Base-by-base conservation (phyloP, 2,888 invertebrate species). In the Ormyrus thymus region DNA sequence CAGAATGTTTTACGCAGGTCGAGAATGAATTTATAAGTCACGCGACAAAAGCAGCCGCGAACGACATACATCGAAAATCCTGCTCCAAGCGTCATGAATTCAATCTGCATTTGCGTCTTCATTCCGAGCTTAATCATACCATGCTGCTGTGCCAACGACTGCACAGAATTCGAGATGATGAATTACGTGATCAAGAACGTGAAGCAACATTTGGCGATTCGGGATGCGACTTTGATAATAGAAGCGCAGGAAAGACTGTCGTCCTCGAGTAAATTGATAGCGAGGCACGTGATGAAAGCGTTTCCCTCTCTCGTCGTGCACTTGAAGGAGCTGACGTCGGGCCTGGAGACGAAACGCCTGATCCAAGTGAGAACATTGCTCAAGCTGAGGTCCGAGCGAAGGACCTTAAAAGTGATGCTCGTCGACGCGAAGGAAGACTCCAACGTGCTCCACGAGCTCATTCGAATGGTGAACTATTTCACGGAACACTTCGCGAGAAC, bases 351-450 rank as follows among this genome's bases (percentile, higher is more conserved):
- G 7, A 4, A 46, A 9, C 55, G 29, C 2, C n/a, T 68, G 46
- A 13, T 13, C 8, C 45, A 46, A 10, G 5, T 56, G 56, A 45
- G 46, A 8, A 45, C 29, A 43, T 13, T 56, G 8, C 56, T 70
- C 6, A 6, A 8, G 48, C 11, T 15, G 0, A 46, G 75, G 7
- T 61, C 75, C 10, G 59, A 68, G 6, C 50, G 61, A 46, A 7
- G 11, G 8, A 43, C 51, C 5, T 7, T 75, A 9, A 75, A 68
- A 10, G 15, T 75, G n/a, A 46, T 68, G 0, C 8, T 75, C 11
- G 46, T 75, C 1, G 75, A 75, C n/a, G 61, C 29, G 2, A 64
- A 11, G 48, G n/a, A 7, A 3, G 48, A 43, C 6, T 7, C 0
- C 9, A 11, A 65, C 2, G 10, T 10, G 11, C 29, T n/a, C 0